These are phyloP conservation scores for Micromys minutus DNA, from an alignment of 2,113 vertebrate genomes.

Conservation along the genomic window DNA sequence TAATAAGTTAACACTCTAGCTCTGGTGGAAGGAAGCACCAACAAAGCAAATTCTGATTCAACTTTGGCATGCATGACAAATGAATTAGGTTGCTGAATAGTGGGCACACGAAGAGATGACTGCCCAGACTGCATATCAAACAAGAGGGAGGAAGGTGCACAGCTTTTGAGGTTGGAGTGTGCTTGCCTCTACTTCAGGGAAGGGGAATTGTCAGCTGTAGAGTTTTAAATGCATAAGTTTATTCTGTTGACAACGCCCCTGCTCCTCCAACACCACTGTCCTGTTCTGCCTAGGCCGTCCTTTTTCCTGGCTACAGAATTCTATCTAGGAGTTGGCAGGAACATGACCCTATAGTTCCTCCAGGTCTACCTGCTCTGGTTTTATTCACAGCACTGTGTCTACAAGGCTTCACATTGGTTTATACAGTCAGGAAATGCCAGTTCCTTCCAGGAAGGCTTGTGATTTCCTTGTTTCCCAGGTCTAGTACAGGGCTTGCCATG, in stretches of 20 bases:
- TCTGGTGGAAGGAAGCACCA: not conserved
- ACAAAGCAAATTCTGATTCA: not conserved
- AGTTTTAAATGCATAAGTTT: not conserved
- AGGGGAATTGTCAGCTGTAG: not conserved
- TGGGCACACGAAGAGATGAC: not conserved
- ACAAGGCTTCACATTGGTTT: not conserved
- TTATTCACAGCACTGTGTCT: not conserved
- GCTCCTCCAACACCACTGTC: not conserved
- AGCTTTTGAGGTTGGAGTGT: not conserved
- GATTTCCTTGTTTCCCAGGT: not conserved
- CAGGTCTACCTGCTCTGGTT: not conserved
- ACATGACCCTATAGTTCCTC: rapidly evolving
- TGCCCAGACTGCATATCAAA: not conserved
- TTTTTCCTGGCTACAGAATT: not conserved
- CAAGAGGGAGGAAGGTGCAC: no score
- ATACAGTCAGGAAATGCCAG: not conserved
- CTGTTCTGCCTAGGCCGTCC: not conserved
- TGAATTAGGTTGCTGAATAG: not conserved
- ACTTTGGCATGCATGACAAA: not conserved
- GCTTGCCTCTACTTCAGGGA: not conserved
- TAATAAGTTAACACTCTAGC: not conserved
- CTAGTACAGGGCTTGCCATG: not conserved
- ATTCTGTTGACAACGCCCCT: not conserved
- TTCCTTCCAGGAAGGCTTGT: not conserved
- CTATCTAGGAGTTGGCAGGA: not conserved